phyloP scores from a whole-genome alignment of 1,140 invertebrate genomes.

The Ericerus pela region DNA sequence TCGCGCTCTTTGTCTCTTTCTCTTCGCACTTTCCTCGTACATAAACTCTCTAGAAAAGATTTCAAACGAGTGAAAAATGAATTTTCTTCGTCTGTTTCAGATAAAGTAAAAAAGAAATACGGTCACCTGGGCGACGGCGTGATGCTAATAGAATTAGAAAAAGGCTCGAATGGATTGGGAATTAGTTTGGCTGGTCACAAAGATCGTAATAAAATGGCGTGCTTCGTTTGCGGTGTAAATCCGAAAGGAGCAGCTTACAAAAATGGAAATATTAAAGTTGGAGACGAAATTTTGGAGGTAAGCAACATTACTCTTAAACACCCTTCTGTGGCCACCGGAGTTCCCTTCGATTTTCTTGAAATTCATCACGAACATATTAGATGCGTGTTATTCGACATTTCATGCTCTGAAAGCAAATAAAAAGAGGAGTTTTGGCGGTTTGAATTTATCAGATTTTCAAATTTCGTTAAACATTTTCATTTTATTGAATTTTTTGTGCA shows the following conservation, averaged over 20 bases:
- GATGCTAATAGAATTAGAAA: constrained; percentile 54
- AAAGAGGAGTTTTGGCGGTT: no score
- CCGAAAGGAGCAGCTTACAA: constrained; percentile 65
- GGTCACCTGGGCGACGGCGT: constrained; percentile 52
- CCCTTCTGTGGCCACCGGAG: no score
- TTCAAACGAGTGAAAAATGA: no score
- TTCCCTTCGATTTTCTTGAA: background rate
- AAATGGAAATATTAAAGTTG: constrained; percentile 63
- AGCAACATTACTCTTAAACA: constrained; percentile 20
- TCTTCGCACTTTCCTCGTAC: no score
- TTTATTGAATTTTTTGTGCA: no score
- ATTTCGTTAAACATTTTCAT: no score
- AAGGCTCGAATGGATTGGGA: constrained; percentile 50
- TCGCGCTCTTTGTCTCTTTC: no score
- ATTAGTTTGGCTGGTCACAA: constrained; percentile 86
- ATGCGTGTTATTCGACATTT: no score
- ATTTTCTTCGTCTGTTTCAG: constrained; percentile 37
- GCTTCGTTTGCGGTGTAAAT: constrained; percentile 89
- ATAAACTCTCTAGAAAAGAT: no score
- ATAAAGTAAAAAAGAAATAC: constrained; percentile 85
- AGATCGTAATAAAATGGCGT: constrained; percentile 86
- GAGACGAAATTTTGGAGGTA: constrained; percentile 92
- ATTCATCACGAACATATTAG: no score
- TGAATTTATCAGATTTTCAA: no score
- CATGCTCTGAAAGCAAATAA: no score